A percentile compares a stretch with the other conserved stretches of the same genome.
Evolutionary conservation across 2,888 invertebrate genomes (phyloP).

Genomic region (Leptura quadrifasciata): DNA sequence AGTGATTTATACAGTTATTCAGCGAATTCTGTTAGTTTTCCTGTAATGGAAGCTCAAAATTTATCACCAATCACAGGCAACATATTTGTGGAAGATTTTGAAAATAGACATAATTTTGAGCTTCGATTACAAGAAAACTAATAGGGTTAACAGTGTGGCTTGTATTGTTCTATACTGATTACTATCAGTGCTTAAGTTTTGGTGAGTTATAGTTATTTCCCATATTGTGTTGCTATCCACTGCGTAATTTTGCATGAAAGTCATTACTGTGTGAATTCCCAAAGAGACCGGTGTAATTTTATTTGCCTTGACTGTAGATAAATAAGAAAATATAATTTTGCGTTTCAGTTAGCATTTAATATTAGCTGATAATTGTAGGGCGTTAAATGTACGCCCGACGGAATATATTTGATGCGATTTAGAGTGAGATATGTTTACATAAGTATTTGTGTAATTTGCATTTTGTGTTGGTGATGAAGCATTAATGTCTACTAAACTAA

Average conservation of each 20-base stretch:
- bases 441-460: constrained; percentile 42
- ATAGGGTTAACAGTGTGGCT: too few species aligned
- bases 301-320: background rate
- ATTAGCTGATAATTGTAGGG: constrained; percentile 22
- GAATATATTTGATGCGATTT: constrained; percentile 33
- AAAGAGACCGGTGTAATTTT: background rate
- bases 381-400: constrained; percentile 29
- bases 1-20: too few species aligned
- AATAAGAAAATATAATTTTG: background rate
- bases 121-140: too few species aligned
- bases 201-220: too few species aligned
- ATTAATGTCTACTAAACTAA: constrained; percentile 38
- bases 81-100: too few species aligned
- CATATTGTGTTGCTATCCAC: background rate
- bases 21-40: too few species aligned
- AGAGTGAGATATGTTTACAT: constrained; percentile 41
- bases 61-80: too few species aligned
- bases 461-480: constrained; percentile 41
- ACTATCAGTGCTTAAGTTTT: too few species aligned
- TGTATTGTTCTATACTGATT: too few species aligned
- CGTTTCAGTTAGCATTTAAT: background rate
- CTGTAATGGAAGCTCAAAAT: too few species aligned
- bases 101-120: too few species aligned
- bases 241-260: background rate
- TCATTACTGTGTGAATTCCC: background rate